These are phyloP conservation scores for Ischnus inquisitorius DNA, from an alignment of 2,888 invertebrate species.

Conservation along the genomic window DNA sequence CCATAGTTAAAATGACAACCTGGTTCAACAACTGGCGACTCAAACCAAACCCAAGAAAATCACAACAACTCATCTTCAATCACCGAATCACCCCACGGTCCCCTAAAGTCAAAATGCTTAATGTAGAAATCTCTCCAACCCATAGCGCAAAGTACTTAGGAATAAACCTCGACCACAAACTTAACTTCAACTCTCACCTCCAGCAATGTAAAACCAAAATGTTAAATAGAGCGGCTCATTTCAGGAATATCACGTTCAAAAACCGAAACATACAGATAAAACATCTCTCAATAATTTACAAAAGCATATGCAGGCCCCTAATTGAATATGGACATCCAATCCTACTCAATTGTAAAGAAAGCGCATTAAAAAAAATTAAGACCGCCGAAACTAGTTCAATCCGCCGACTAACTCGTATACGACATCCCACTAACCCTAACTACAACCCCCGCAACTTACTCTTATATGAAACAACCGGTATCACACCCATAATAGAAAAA, in stretches of 20 bases:
- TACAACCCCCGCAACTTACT: not conserved
- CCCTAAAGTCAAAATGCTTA: not conserved
- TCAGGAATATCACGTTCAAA: constrained; percentile 19
- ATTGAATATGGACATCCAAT: not conserved
- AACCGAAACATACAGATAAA: not conserved
- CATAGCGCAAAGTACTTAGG: not conserved
- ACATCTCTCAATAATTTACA: not conserved
- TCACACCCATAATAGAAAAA: constrained; percentile 5
- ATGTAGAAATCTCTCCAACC: not conserved
- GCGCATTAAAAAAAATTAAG: not conserved
- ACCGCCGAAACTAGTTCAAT: constrained; percentile 27
- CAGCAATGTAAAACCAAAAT: not conserved
- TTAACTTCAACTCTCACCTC: constrained; percentile 18
- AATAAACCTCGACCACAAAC: not conserved
- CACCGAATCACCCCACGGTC: constrained; percentile 9
- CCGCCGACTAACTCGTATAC: not conserved
- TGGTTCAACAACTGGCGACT: constrained; percentile 52
- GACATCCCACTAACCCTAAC: not conserved
- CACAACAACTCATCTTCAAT: constrained; percentile 4
- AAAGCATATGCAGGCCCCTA: constrained; percentile 1
- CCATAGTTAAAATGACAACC: constrained; percentile 62
- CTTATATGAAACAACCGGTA: not conserved
- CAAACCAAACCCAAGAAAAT: constrained; percentile 42
- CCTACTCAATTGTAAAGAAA: not conserved
- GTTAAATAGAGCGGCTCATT: not conserved